phyloP scores from a whole-genome alignment of 2,888 invertebrate genomes.

The Drosophila borealis region DNA sequence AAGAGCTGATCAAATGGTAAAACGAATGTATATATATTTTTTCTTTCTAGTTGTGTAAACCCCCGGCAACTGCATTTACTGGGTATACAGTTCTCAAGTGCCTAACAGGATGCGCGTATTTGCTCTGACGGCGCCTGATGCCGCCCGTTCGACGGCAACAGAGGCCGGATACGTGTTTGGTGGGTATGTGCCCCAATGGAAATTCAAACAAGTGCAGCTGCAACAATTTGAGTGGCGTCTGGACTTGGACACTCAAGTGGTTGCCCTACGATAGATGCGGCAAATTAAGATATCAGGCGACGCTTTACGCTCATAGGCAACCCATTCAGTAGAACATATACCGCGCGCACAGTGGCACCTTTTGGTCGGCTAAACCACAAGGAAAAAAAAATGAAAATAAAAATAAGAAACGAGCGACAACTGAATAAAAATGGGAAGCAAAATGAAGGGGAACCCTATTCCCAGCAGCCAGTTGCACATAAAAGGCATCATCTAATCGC shows the following conservation, averaged over 20 bases:
- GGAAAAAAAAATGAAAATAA: constrained; percentile 1
- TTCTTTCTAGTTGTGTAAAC: too few relatives aligned
- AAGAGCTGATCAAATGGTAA: too few relatives aligned
- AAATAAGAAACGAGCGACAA: constrained; percentile 9
- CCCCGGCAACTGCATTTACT: background rate
- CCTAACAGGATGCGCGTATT: constrained; percentile 71
- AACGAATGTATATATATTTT: too few relatives aligned
- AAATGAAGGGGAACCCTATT: constrained; percentile 24
- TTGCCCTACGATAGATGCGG: constrained; percentile 59
- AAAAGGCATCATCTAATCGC: constrained; percentile 82
- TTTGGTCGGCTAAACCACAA: constrained; percentile 56
- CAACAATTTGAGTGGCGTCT: constrained; percentile 65
- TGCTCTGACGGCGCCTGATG: constrained; percentile 62
- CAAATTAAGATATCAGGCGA: constrained; percentile 80
- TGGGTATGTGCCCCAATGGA: constrained; percentile 37
- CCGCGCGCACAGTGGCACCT: constrained; percentile 66
- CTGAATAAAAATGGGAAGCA: constrained; percentile 31
- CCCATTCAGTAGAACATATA: constrained; percentile 48
- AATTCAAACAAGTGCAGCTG: constrained; percentile 80
- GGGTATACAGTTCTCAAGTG: constrained; percentile 62
- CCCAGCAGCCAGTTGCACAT: constrained; percentile 54
- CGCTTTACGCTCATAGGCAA: constrained; percentile 62
- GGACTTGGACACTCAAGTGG: constrained; percentile 50
- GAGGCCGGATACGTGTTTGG: constrained; percentile 67
- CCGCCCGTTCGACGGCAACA: constrained; percentile 32